A percentile compares a stretch with the other conserved stretches of the same genome.
These are phyloP conservation scores for Etheostoma perlongum DNA, from an alignment of 2,797 vertebrate species.

Conservation along the genomic window DNA sequence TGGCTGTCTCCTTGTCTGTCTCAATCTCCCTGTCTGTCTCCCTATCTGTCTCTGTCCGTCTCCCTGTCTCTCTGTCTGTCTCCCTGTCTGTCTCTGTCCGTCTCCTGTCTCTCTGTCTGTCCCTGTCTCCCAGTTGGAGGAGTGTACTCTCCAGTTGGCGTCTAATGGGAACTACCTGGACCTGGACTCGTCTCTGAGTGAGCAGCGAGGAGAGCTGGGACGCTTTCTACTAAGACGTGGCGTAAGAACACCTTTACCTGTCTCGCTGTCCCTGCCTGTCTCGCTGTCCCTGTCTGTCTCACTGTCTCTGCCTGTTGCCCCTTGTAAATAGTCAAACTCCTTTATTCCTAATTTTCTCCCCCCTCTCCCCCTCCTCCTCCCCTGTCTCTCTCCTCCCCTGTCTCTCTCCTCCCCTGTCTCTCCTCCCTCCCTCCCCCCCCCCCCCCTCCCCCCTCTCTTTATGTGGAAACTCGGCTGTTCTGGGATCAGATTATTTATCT, in stretches of 20 bases:
- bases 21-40: too few species aligned
- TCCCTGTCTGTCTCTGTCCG: too few species aligned
- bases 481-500: too few species aligned
- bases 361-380: too few species aligned
- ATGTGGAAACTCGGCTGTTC: too few species aligned
- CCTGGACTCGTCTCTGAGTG: slow-evolving; percentile 90
- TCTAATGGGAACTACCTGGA: slow-evolving; percentile 94
- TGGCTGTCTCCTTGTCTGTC: too few species aligned
- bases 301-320: too few species aligned
- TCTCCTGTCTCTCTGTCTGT: neutral
- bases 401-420: neutral
- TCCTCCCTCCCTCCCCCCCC: neutral
- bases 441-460: neutral
- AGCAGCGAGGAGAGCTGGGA: slow-evolving; percentile 96
- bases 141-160: slow-evolving; percentile 92
- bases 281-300: neutral
- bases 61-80: too few species aligned
- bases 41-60: too few species aligned
- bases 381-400: slow-evolving; percentile 47
- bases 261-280: neutral
- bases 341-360: too few species aligned
- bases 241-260: slow-evolving; percentile 78
- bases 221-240: slow-evolving; percentile 91
- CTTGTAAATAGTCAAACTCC: too few species aligned
- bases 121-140: slow-evolving; percentile 86